A percentile compares a stretch with the other conserved stretches of the same genome.
phyloP scores from a whole-genome alignment of 1,140 invertebrate genomes.

The Calephelis nemesis region DNA sequence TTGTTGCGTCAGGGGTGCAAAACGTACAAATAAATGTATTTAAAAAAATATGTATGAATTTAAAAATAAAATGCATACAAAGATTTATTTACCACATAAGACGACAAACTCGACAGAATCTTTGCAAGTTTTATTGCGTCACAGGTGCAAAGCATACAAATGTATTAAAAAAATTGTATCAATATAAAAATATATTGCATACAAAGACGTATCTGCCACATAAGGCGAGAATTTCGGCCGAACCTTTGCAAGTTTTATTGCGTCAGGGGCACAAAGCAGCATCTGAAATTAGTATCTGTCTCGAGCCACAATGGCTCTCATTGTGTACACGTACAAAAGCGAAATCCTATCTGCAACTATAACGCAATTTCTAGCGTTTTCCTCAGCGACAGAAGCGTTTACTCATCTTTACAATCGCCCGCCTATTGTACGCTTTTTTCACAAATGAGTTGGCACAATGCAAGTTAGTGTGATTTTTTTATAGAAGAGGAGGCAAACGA shows the following conservation, averaged over 20 bases:
- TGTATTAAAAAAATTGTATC: too few species aligned
- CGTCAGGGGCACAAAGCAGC: conserved; percentile 28
- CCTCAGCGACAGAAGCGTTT: conserved; percentile 35
- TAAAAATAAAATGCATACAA: too few species aligned
- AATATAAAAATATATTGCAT: too few species aligned
- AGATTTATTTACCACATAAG: not conserved
- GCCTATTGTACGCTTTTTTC: conserved; percentile 31
- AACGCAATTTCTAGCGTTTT: conserved; percentile 46
- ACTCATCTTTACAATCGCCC: conserved; percentile 32
- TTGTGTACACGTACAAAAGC: conserved; percentile 44
- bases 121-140: conserved; percentile 34
- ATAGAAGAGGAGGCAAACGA: too few species aligned
- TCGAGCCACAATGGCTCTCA: conserved; percentile 37
- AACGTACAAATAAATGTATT: conserved; percentile 3
- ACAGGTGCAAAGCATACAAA: conserved; percentile 20
- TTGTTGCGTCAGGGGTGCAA: conserved; percentile 30
- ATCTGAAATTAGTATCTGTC: conserved; percentile 51
- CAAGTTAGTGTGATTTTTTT: too few species aligned
- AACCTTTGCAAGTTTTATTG: conserved; percentile 33
- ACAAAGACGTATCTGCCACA: not conserved
- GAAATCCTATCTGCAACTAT: conserved; percentile 41
- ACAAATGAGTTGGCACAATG: conserved; percentile 30
- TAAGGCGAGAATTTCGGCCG: conserved; percentile 9
- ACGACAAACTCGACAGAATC: conserved; percentile 4
- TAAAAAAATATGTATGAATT: too few species aligned